Conservation (phyloP, 2,113 vertebrate genomes). For the Peucedramus taeniatus region DNA sequence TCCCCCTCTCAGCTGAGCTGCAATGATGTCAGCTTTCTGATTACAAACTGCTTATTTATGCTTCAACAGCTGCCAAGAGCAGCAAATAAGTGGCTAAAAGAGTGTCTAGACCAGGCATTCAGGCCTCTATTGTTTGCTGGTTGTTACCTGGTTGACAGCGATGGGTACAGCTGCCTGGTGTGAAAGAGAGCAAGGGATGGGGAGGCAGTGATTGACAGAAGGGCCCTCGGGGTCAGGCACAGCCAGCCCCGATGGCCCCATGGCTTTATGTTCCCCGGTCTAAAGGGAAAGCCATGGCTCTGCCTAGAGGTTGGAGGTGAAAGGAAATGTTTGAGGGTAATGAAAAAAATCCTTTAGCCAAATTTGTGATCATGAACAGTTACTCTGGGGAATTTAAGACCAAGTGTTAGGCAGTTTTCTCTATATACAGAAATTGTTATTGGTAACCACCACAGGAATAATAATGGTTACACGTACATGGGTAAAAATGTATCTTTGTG, state of each 20-base stretch:
- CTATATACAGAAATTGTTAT: neutral
- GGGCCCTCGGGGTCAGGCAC: constrained; percentile 79
- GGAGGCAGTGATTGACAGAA: constrained; percentile 81
- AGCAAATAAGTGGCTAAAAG: constrained; percentile 90
- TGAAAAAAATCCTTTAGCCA: constrained; percentile 81
- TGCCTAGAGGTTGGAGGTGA: constrained; percentile 82
- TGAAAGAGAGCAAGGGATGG: constrained; percentile 81
- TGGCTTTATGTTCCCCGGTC: constrained; percentile 75
- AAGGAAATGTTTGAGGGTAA: constrained; percentile 81
- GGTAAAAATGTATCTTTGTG: neutral
- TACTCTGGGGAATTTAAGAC: constrained; percentile 67
- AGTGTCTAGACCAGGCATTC: constrained; percentile 90
- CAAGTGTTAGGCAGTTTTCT: constrained; percentile 22
- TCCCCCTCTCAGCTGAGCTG: constrained; percentile 81
- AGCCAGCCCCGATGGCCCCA: constrained; percentile 75
- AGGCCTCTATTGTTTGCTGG: constrained; percentile 84
- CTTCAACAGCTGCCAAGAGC: constrained; percentile 90
- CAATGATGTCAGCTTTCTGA: constrained; percentile 90
- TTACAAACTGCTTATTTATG: constrained; percentile 91
- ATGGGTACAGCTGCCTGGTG: constrained; percentile 86
- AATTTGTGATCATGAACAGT: constrained; percentile 78
- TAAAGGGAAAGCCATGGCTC: constrained; percentile 75
- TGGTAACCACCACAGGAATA: neutral
- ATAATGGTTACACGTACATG: neutral
- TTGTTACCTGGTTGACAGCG: constrained; percentile 89